These are phyloP conservation scores for Sphenodon punctatus DNA, from an alignment of 2,797 vertebrate genomes.

Conservation along the genomic window DNA sequence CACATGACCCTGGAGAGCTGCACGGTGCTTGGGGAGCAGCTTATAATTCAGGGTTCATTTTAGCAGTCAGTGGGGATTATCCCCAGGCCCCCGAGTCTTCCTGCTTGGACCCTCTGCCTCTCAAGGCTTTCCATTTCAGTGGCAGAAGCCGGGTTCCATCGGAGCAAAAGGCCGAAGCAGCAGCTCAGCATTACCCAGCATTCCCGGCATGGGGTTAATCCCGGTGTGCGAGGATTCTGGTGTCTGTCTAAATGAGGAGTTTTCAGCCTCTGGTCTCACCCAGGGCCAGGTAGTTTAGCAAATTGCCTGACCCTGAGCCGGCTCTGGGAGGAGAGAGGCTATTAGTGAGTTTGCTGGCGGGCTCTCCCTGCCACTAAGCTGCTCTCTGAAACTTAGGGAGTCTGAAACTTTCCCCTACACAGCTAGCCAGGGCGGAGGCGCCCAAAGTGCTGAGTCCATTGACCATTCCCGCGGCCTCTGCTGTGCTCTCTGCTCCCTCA, in stretches of 20 bases:
- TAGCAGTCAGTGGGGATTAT: not conserved
- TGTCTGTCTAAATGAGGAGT: slow-evolving; percentile 22
- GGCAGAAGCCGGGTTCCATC: not conserved
- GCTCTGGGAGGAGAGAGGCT: not conserved
- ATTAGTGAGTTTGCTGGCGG: not conserved
- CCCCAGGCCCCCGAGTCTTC: not conserved
- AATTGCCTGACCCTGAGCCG: not conserved
- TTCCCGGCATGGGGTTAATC: not conserved
- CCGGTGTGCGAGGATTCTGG: not conserved
- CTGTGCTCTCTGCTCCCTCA: too few relatives aligned
- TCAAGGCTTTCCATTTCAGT: not conserved
- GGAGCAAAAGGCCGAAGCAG: not conserved
- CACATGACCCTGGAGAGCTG: accelerated
- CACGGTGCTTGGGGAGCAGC: not conserved
- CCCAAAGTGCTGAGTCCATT: too few relatives aligned
- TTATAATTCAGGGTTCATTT: too few relatives aligned
- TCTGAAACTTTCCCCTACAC: too few relatives aligned
- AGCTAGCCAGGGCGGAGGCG: too few relatives aligned
- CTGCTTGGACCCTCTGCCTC: not conserved
- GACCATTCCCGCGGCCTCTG: too few relatives aligned
- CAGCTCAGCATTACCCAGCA: not conserved
- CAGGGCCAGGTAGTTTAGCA: slow-evolving; percentile 46
- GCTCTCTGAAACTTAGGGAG: not conserved
- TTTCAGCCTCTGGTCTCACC: slow-evolving; percentile 55
- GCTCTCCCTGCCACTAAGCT: not conserved